These are phyloP conservation scores for Priocnemis perturbator DNA, from an alignment of 2,888 invertebrate species.

Conservation along the genomic window DNA sequence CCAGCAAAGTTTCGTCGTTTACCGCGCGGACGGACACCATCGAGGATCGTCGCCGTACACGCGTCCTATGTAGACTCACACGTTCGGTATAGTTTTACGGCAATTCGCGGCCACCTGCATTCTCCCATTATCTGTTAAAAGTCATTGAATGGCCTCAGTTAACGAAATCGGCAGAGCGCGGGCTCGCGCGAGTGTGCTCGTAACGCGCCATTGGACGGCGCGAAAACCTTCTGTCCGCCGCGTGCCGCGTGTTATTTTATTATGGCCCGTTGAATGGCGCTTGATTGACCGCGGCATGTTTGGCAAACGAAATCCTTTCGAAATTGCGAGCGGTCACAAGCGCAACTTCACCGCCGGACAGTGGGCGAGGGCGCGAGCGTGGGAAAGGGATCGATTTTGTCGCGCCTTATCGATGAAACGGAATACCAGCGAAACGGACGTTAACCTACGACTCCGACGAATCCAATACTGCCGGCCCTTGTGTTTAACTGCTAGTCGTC, in stretches of 20 bases:
- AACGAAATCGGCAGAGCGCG: conserved; percentile 39
- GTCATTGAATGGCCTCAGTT: conserved; percentile 49
- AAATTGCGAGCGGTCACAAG: conserved; percentile 8
- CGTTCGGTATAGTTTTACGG: conserved; percentile 7
- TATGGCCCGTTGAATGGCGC: conserved; percentile 57
- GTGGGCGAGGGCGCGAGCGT: background rate
- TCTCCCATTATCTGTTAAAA: conserved; percentile 48
- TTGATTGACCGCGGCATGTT: conserved; percentile 60
- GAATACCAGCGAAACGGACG: too few relatives aligned
- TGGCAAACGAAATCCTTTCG: conserved; percentile 50
- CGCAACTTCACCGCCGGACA: background rate
- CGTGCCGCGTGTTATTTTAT: conserved; percentile 52
- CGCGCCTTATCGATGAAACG: background rate
- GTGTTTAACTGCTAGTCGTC: too few relatives aligned
- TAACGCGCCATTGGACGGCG: conserved; percentile 27
- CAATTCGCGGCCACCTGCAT: conserved; percentile 5
- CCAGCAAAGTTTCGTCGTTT: background rate
- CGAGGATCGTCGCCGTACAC: background rate
- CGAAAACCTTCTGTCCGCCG: conserved; percentile 26
- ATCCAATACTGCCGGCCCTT: too few relatives aligned
- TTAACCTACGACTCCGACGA: too few relatives aligned
- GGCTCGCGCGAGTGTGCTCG: too few relatives aligned
- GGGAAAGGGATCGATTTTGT: background rate
- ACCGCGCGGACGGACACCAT: background rate
- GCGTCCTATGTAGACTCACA: background rate